Base-by-base conservation (phyloP, 1,140 invertebrate genomes). In the Stegodyphus dumicola region DNA sequence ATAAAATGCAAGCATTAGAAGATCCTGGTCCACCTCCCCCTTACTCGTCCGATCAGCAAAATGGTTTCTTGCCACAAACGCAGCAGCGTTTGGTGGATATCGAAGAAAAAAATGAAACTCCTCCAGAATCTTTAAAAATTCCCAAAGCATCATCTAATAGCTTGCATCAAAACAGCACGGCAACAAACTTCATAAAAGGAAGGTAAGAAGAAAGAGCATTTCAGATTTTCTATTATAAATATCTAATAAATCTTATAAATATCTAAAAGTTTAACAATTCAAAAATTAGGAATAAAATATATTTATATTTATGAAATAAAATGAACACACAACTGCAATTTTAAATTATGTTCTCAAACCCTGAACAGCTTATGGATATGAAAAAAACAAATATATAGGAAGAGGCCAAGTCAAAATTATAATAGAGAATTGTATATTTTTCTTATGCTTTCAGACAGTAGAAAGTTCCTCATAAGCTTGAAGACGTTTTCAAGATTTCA, bases 1-100 rank as follows among this genome's bases (percentile, higher is more conserved):
- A 85, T 15, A 85, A 85, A 51, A 18, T 56, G 17, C 80, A 83
- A 54, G 7, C 64, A 13, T 17, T 60, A 11, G 81, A 85, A 7
- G 81, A 85, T 70, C 74, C 81, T 7, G 73, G 81, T 6, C 81
- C 81, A 13, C 81, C 81, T 7, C 81, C 81, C 15, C 81, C 81
- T 7, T 85, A 85, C 52, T 65, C 53, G 18, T 17, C 73, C 5
- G 81, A 85, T 17, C 81, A 85, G 18, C 71, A n/a, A 48, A 81
- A 56, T 17, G 18, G 52, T 5, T 85, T 74, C 6, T 33, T 77
- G 33, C 56, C 81, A 2, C 74, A 56, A 60, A 76, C 17, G 49
- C 80, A 83, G 51, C 78, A 81, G 15, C 67, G 81, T 49, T 51
- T 85, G 18, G 81, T 85, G 3, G 81, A 85, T 17, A 85, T 85